phyloP scores from a whole-genome alignment of 2,888 invertebrate genomes.

The Drosophila kuntzei region DNA sequence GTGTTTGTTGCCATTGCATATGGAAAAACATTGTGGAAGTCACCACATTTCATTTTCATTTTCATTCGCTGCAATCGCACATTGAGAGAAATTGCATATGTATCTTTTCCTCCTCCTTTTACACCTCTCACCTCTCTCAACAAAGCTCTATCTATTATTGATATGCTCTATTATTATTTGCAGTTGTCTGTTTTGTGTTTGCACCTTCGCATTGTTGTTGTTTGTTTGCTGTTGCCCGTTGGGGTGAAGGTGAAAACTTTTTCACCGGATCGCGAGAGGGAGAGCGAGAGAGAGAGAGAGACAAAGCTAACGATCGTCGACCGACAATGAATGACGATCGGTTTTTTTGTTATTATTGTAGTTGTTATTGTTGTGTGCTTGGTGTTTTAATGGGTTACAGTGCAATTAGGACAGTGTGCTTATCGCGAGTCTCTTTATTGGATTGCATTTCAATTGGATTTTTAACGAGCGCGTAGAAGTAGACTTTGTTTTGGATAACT shows the following conservation, averaged over 20 bases:
- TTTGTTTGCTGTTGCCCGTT: conserved; percentile 40
- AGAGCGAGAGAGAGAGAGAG: conserved; percentile 35
- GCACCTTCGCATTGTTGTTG: conserved; percentile 40
- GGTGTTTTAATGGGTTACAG: conserved; percentile 77
- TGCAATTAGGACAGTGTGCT: conserved; percentile 74
- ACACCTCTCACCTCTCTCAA: neutral
- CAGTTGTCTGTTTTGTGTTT: conserved; percentile 43
- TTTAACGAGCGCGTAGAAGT: conserved; percentile 17
- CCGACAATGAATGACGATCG: conserved; percentile 64
- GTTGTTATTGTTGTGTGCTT: conserved; percentile 31
- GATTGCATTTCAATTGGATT: conserved; percentile 54
- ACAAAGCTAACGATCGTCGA: conserved; percentile 48
- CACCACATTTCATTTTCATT: conserved; percentile 63
- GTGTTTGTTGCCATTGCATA: conserved; percentile 53
- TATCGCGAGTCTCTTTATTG: conserved; percentile 48
- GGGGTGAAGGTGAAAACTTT: conserved; percentile 79
- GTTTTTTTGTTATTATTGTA: conserved; percentile 24
- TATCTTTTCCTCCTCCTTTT: conserved; percentile 7
- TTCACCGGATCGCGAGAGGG: conserved; percentile 28
- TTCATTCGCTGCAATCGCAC: conserved; percentile 51
- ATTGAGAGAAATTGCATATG: conserved; percentile 51
- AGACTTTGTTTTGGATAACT: conserved; percentile 5
- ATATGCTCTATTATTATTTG: conserved; percentile 54
- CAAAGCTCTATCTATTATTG: conserved; percentile 26
- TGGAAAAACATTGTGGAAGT: conserved; percentile 51